A percentile compares a stretch with the other conserved stretches of the same genome.
These are phyloP conservation scores for Gavialis gangeticus DNA, from an alignment of 2,113 vertebrate genomes.

Conservation along the genomic window DNA sequence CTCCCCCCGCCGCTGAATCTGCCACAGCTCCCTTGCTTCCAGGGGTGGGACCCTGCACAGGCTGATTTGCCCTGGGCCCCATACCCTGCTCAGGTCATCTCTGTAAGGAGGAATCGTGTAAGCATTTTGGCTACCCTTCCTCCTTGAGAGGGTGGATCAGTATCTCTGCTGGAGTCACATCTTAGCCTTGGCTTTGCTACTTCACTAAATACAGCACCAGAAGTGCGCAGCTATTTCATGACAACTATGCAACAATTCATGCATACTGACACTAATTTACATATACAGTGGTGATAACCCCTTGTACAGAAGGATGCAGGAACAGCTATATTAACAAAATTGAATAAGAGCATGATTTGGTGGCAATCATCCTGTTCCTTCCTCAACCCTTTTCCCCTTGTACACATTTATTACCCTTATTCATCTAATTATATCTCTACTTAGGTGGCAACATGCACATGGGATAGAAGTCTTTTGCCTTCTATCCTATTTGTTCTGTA, in stretches of 20 bases:
- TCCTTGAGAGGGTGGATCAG: not conserved
- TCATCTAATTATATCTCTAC: not conserved
- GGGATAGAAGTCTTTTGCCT: not conserved
- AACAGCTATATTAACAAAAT: not conserved
- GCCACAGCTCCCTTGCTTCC: too few species aligned
- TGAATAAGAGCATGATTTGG: not conserved
- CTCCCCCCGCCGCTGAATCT: too few species aligned
- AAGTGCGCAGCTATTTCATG: not conserved
- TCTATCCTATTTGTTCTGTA: not conserved
- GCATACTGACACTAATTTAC: not conserved
- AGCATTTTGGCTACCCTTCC: not conserved
- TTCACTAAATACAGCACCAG: not conserved
- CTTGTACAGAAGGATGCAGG: not conserved
- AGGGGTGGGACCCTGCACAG: too few species aligned
- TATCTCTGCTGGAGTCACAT: not conserved
- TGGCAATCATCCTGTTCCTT: accelerated
- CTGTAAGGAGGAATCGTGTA: not conserved
- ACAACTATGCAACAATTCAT: not conserved
- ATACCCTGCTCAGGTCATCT: too few species aligned
- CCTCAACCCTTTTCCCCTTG: accelerated
- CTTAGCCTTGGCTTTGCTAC: not conserved
- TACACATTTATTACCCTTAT: not conserved
- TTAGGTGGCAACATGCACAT: not conserved
- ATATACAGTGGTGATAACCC: not conserved
- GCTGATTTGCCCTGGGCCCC: too few species aligned